Conservation (phyloP, 2,888 invertebrate species). For the Ectobius pallidus region DNA sequence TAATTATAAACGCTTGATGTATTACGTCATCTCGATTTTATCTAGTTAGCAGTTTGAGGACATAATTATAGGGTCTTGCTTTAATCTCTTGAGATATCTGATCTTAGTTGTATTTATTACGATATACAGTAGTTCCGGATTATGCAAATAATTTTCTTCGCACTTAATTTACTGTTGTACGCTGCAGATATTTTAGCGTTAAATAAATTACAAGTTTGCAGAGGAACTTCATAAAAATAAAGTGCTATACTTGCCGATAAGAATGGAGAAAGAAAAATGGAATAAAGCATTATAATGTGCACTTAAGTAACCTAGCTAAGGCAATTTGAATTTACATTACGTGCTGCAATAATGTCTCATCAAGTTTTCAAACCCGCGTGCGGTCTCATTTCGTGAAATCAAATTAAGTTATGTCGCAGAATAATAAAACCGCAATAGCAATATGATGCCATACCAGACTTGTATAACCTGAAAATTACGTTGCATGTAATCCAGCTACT, state of each 20-base stretch:
- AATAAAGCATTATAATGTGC: no score
- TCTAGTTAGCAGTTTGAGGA: no score
- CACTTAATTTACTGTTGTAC: no score
- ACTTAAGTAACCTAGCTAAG: not conserved
- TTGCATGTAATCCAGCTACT: not conserved
- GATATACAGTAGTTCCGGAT: no score
- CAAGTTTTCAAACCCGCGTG: not conserved
- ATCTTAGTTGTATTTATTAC: no score
- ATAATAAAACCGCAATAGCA: not conserved
- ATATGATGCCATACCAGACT: not conserved
- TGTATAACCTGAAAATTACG: not conserved
- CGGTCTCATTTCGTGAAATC: not conserved
- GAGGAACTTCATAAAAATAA: not conserved
- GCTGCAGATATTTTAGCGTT: not conserved
- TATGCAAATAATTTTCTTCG: no score
- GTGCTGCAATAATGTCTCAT: not conserved
- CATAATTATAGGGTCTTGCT: no score
- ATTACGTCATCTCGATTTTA: no score
- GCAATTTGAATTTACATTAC: not conserved
- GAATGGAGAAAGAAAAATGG: not conserved
- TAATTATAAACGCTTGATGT: no score
- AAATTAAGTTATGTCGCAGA: not conserved
- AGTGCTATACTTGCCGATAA: no score
- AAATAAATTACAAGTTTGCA: not conserved
- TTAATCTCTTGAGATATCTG: no score